Evolutionary conservation across 2,888 invertebrate species (phyloP).

Genomic region (Rotaria macrura): DNA sequence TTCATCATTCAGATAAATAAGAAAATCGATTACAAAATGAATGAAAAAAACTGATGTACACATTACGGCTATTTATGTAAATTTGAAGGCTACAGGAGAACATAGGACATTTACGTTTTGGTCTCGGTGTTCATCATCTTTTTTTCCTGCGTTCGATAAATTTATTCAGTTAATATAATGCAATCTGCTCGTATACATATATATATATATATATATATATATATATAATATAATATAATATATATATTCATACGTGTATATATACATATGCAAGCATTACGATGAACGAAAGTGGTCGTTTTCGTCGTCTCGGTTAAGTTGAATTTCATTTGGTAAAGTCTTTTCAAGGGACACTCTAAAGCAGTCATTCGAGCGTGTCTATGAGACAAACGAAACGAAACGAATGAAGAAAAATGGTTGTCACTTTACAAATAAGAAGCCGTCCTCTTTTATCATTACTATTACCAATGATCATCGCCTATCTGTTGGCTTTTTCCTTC

Average conservation of each 20-base stretch:
- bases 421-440: slow-evolving; percentile 4
- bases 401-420: not conserved
- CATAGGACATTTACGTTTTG: not conserved
- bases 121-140: not conserved
- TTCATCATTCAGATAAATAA: not conserved
- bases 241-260: not conserved
- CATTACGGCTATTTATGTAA: not conserved
- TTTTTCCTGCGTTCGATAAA: not conserved
- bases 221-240: too few species aligned
- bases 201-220: not conserved
- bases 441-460: not conserved
- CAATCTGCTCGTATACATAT: not conserved
- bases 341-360: not conserved
- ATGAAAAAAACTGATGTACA: not conserved
- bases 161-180: not conserved
- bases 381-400: slow-evolving; percentile 12
- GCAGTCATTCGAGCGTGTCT: not conserved
- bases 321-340: slow-evolving; percentile 8
- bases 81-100: not conserved
- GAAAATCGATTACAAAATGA: not conserved
- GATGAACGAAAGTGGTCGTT: not conserved
- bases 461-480: not conserved
- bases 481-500: not conserved
- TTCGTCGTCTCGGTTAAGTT: not conserved
- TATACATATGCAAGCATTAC: not conserved